phyloP scores from a whole-genome alignment of 2,113 vertebrate genomes.

The Odocoileus virginianus region DNA sequence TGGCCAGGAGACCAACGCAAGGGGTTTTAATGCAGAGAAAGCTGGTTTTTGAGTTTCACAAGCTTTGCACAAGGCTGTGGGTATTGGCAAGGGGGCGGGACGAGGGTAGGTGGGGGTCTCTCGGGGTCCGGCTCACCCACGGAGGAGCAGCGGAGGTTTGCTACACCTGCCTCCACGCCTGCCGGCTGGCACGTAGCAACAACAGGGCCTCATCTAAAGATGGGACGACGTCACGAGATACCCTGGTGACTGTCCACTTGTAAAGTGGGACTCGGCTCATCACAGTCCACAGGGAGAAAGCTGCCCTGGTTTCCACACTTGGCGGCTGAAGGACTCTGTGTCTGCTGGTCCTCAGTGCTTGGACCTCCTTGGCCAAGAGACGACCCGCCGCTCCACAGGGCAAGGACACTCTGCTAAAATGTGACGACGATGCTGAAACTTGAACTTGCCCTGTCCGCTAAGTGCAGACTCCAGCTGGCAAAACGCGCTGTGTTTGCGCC shows the following conservation, averaged over 20 bases:
- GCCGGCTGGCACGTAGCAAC: fast-evolving
- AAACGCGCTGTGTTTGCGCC: fast-evolving
- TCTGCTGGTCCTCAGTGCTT: fast-evolving
- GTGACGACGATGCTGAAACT: fast-evolving
- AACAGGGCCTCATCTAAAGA: not conserved
- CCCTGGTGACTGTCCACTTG: not conserved
- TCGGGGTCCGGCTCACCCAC: fast-evolving
- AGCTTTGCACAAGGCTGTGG: not conserved
- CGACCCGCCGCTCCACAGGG: fast-evolving
- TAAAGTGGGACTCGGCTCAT: fast-evolving
- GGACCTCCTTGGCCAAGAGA: not conserved
- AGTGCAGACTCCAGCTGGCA: fast-evolving
- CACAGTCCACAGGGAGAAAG: fast-evolving
- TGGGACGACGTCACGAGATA: fast-evolving
- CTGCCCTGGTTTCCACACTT: fast-evolving
- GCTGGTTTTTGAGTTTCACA: too few species aligned
- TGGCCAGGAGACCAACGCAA: not conserved
- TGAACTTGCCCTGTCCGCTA: fast-evolving
- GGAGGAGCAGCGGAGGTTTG: fast-evolving
- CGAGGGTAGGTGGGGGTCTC: fast-evolving
- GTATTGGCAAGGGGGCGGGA: too few species aligned
- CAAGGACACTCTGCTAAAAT: not conserved
- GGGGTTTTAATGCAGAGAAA: not conserved
- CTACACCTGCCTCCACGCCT: fast-evolving
- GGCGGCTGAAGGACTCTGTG: not conserved